A percentile compares a stretch with the other conserved stretches of the same genome.
Evolutionary conservation across 2,888 invertebrate genomes (phyloP).

Genomic region (Shargacucullia verbasci): DNA sequence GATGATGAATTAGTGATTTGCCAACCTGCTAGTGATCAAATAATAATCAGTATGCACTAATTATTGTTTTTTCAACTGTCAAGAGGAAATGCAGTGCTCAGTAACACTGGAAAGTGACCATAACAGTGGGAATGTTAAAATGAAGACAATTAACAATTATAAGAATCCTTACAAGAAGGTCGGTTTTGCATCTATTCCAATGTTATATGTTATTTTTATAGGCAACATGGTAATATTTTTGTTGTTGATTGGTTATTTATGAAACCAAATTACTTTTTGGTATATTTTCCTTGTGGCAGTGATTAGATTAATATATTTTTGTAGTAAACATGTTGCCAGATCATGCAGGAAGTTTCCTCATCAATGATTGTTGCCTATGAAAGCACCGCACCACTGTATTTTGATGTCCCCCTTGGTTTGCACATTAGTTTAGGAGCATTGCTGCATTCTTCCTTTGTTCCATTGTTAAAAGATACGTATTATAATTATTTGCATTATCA

Average conservation of each 20-base stretch:
- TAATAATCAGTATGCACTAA: constrained; percentile 57
- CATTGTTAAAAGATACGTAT: constrained; percentile 70
- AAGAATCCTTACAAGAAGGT: constrained; percentile 86
- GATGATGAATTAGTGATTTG: constrained; percentile 35
- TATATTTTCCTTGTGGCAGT: constrained; percentile 27
- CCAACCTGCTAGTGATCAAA: constrained; percentile 41
- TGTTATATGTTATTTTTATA: constrained; percentile 64
- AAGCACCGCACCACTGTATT: constrained; percentile 68
- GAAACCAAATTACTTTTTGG: constrained; percentile 25
- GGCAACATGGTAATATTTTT: constrained; percentile 66
- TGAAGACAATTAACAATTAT: constrained; percentile 84
- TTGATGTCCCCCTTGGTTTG: constrained; percentile 69
- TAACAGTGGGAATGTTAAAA: constrained; percentile 82
- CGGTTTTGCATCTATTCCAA: constrained; percentile 68
- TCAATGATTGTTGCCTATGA: constrained; percentile 76
- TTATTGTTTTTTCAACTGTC: constrained; percentile 76
- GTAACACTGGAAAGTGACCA: constrained; percentile 81
- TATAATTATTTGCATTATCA: constrained; percentile 62
- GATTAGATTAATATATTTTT: constrained; percentile 27
- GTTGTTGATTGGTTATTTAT: constrained; percentile 42
- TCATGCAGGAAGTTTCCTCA: constrained; percentile 46
- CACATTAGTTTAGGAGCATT: constrained; percentile 67
- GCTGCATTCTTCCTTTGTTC: constrained; percentile 74
- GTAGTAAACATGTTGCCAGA: constrained; percentile 21
- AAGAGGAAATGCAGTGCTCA: constrained; percentile 88